phyloP scores from a whole-genome alignment of 2,888 invertebrate genomes.

The Pyrocoelia pectoralis region DNA sequence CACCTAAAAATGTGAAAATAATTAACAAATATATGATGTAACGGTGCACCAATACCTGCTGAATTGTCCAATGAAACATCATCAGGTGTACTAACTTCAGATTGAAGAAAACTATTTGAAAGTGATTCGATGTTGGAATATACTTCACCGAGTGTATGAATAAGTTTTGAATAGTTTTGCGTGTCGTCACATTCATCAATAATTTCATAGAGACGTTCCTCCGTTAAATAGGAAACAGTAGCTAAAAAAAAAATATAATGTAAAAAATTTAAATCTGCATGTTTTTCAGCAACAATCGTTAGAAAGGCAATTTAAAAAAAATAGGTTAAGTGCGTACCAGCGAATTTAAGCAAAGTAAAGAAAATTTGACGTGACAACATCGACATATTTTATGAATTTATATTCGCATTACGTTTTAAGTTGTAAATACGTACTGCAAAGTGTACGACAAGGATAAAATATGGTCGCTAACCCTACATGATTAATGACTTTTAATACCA shows the following conservation, averaged over 20 bases:
- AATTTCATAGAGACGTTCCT: constrained; percentile 76
- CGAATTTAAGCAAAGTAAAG: too few species aligned
- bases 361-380: too few species aligned
- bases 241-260: constrained; percentile 42
- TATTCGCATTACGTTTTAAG: too few species aligned
- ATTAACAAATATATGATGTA: not conserved
- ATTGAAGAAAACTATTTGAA: constrained; percentile 74
- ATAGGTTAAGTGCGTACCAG: too few species aligned
- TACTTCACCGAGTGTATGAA: constrained; percentile 79
- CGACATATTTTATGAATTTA: too few species aligned
- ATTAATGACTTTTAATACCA: too few species aligned
- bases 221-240: constrained; percentile 70
- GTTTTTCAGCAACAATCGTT: too few species aligned
- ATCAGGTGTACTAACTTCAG: constrained; percentile 60
- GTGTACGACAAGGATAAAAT: too few species aligned
- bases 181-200: constrained; percentile 77
- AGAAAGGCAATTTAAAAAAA: too few species aligned
- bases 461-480: too few species aligned
- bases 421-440: too few species aligned
- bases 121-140: constrained; percentile 75
- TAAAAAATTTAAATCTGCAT: too few species aligned
- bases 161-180: constrained; percentile 74
- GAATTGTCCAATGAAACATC: constrained; percentile 63
- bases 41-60: constrained; percentile 50
- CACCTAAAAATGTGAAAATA: constrained; percentile 48